These are phyloP conservation scores for Cephus sareptanus DNA, from an alignment of 2,888 invertebrate genomes.

Conservation along the genomic window DNA sequence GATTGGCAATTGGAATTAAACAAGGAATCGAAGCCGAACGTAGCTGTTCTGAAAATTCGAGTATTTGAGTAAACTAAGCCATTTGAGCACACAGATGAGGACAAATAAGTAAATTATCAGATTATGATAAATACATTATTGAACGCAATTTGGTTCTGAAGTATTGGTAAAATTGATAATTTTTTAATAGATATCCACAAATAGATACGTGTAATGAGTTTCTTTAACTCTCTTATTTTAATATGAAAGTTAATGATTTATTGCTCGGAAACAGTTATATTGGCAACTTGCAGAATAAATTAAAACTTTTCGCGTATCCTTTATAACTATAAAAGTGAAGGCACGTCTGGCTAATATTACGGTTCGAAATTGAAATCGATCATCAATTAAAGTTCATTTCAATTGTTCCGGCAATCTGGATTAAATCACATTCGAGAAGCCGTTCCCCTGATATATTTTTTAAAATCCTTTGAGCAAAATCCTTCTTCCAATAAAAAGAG, in stretches of 20 bases:
- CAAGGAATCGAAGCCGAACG: slow-evolving; percentile 22
- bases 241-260: not conserved
- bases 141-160: not conserved
- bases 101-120: not conserved
- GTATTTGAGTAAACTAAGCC: slow-evolving; percentile 3
- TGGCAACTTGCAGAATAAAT: not conserved
- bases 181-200: too few relatives aligned
- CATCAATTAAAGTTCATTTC: not conserved
- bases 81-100: not conserved
- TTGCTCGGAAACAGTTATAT: not conserved
- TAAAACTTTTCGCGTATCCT: not conserved
- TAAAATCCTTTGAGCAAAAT: not conserved
- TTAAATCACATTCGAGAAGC: not conserved
- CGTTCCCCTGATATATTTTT: not conserved
- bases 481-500: not conserved
- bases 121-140: not conserved
- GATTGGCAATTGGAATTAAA: slow-evolving; percentile 37
- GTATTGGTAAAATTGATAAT: not conserved
- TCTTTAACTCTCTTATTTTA: not conserved
- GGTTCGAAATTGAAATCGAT: not conserved
- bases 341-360: not conserved
- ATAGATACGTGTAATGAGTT: too few relatives aligned
- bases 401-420: not conserved
- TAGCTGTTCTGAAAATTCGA: slow-evolving; percentile 22
- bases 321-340: not conserved